phyloP scores from a whole-genome alignment of 2,797 vertebrate genomes.

The Takifugu rubripes region DNA sequence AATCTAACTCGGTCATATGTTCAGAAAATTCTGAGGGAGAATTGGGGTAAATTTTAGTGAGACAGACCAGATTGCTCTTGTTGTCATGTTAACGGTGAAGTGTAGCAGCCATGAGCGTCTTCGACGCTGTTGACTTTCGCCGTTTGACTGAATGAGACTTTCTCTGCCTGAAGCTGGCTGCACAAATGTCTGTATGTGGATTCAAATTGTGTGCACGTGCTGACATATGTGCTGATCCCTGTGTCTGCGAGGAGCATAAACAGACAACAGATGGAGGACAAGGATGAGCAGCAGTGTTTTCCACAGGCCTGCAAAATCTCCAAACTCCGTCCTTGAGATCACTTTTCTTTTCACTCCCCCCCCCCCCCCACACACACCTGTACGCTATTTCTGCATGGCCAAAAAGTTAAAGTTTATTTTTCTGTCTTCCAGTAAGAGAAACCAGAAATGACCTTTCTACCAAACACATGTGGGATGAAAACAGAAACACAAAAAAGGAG shows the following conservation, averaged over 20 bases:
- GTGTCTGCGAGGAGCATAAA: background rate
- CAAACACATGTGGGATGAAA: background rate
- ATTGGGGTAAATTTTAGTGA: background rate
- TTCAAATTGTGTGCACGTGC: constrained; percentile 1
- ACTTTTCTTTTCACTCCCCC: background rate
- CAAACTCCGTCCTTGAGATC: background rate
- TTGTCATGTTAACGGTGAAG: constrained; percentile 19
- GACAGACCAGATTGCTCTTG: constrained; percentile 13
- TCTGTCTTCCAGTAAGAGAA: too few relatives aligned
- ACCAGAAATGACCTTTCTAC: too few relatives aligned
- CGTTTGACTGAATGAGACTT: constrained; percentile 34
- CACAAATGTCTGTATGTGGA: background rate
- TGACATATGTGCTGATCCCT: background rate
- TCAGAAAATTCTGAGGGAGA: background rate
- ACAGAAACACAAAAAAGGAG: background rate
- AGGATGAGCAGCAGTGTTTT: constrained; percentile 2
- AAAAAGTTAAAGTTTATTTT: background rate
- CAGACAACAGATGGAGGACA: background rate
- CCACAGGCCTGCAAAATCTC: background rate
- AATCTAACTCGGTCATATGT: background rate
- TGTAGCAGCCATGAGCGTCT: background rate
- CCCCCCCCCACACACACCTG: background rate
- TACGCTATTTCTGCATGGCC: background rate
- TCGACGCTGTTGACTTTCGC: constrained; percentile 27
- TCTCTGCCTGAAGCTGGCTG: constrained; percentile 29